Conservation (phyloP, 2,888 invertebrate species). For the Salpingus planirostris region DNA sequence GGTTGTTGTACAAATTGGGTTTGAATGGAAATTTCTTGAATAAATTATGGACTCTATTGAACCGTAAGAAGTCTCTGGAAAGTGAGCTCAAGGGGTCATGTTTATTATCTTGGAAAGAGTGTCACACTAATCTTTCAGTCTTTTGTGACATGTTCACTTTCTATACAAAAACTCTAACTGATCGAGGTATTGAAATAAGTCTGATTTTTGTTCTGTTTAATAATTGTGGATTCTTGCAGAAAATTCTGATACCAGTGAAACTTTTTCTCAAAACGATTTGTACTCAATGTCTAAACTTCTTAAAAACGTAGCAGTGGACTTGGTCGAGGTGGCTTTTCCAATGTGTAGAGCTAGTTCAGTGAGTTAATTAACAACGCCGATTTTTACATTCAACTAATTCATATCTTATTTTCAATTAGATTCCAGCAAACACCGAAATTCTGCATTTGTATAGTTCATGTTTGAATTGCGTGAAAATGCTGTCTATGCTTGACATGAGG, state of each 20-base stretch:
- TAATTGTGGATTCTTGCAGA: constrained; percentile 23
- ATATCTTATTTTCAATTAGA: no score
- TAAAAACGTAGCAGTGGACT: constrained; percentile 34
- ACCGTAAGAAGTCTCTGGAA: constrained; percentile 24
- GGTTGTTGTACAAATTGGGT: constrained; percentile 37
- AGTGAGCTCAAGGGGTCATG: constrained; percentile 28
- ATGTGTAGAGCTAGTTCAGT: constrained; percentile 37
- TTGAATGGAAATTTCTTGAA: constrained; percentile 36
- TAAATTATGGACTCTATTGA: constrained; percentile 34
- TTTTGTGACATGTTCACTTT: constrained; percentile 42
- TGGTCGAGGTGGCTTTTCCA: constrained; percentile 41
- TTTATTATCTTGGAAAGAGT: constrained; percentile 33
- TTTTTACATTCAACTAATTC: no score
- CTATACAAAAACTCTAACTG: constrained; percentile 40
- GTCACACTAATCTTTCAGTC: constrained; percentile 35
- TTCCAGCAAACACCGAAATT: constrained; percentile 33
- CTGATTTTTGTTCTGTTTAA: constrained; percentile 3
- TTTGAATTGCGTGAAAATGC: constrained; percentile 37
- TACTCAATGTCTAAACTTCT: constrained; percentile 36
- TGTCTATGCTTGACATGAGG: constrained; percentile 81
- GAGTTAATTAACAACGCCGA: no score
- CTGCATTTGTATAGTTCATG: constrained; percentile 36
- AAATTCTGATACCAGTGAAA: constrained; percentile 39
- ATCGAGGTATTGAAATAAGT: constrained; percentile 21
- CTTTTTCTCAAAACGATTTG: constrained; percentile 34